Base-by-base conservation (phyloP, 35 echinoderm and acorn worm species). In the Chiridota heheva region DNA sequence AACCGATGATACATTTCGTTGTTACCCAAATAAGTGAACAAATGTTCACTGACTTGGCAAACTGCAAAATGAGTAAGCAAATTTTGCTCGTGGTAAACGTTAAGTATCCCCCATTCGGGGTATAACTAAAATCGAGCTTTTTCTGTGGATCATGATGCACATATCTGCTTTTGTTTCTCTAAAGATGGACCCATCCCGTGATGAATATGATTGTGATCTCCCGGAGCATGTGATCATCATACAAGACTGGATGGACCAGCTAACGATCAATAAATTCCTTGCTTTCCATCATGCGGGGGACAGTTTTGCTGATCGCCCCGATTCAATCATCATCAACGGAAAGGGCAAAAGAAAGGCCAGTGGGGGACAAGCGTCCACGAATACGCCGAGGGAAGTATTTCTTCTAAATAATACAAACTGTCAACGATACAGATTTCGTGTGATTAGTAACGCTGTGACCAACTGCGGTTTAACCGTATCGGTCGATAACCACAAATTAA, bases 251-350 rank as follows among this genome's bases (percentile, higher is more conserved):
- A 61, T 91, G 44, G 89, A 98, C 59, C 37, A 73, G 24, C 42
- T 87, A 3, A 85, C 95, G 7, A 7, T 98, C 40, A 66, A 41
- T 1, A 92, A 98, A 42, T 98, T 98, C 43, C 57, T 84, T 12
- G 72, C 80, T 5, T 86, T 90, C 67, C 93, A 96, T 57, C 84
- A 83, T 43, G 84, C 86, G 63, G 72, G 87, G 79, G 93, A 88
- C 1, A 87, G 55, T 63, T n/a, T n/a, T n/a, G n/a, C n/a, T n/a
- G 91, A 96, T 67, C 87, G 83, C 58, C 84, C 95, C 12, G 95
- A 91, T 39, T 60, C 95, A 13, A 82, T 98, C 30, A 40, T 98
- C 29, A 91, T 98, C 40, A 98, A 98, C 40, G 95, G 95, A 1
- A 98, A 86, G 58, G 95, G 95, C 17, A 62, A 69, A 32, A 45